These are phyloP conservation scores for Aurelia coerulea DNA, from an alignment of 30 jellyfish, hydroid and myxozoan species.

Conservation along the genomic window DNA sequence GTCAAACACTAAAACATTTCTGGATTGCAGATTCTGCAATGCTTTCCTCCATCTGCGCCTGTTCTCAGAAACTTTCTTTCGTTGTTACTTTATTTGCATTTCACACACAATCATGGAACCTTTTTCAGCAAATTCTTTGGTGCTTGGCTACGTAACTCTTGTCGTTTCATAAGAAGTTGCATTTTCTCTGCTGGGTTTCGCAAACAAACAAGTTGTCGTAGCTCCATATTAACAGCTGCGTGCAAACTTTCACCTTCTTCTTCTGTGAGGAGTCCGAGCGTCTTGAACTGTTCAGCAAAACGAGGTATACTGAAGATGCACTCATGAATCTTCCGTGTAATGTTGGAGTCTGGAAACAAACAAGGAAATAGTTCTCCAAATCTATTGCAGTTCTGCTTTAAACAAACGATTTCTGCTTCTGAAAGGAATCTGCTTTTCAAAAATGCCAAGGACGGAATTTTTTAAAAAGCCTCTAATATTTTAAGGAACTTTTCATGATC, in stretches of 20 bases:
- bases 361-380: no score
- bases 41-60: conserved; percentile 36
- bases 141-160: conserved; percentile 42
- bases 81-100: no score
- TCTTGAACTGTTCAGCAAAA: conserved; percentile 39
- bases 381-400: no score
- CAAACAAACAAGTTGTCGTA: conserved; percentile 28
- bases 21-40: conserved; percentile 1
- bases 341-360: no score
- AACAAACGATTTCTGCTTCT: no score
- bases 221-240: conserved; percentile 17
- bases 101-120: background rate
- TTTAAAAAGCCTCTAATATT: no score
- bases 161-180: conserved; percentile 27
- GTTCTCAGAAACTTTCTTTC: conserved; percentile 27
- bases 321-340: conserved; percentile 38
- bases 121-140: conserved; percentile 1
- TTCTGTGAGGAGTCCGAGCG: conserved; percentile 42
- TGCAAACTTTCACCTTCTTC: conserved; percentile 63
- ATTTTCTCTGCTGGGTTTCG: conserved; percentile 22
- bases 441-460: no score
- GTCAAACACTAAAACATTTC: conserved; percentile 1
- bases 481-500: no score
- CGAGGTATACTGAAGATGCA: conserved; percentile 37
- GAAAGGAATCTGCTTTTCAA: no score